phyloP scores from a whole-genome alignment of 2,797 vertebrate species.

The Scyliorhinus canicula region DNA sequence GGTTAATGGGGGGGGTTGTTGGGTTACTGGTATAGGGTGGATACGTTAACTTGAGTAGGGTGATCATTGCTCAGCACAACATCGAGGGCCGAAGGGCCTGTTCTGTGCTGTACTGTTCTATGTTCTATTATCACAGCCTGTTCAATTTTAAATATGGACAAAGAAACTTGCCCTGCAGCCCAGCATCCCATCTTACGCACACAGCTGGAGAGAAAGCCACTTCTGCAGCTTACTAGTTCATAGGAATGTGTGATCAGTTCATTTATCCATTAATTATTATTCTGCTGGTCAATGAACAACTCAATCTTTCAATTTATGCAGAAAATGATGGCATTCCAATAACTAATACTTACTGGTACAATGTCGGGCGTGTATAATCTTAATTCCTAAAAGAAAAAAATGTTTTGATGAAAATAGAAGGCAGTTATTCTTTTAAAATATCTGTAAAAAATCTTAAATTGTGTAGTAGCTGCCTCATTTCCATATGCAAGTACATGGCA shows the following conservation, averaged over 20 bases:
- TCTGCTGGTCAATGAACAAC: background rate
- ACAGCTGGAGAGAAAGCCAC: background rate
- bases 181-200: background rate
- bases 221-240: background rate
- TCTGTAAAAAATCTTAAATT: background rate
- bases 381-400: slow-evolving; percentile 18
- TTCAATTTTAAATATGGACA: background rate
- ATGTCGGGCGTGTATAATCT: background rate
- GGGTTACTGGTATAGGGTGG: too few species aligned
- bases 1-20: too few species aligned
- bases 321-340: background rate
- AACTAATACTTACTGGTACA: background rate
- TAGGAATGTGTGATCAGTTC: background rate
- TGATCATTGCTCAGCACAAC: too few species aligned
- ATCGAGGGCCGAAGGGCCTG: too few species aligned
- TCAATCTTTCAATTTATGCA: background rate
- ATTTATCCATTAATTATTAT: background rate
- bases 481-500: background rate
- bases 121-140: background rate
- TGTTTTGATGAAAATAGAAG: background rate
- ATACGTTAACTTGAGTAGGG: too few species aligned
- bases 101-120: too few species aligned
- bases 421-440: background rate
- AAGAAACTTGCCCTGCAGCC: background rate
- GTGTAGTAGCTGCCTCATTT: background rate